Base-by-base conservation (phyloP, 1,140 invertebrate species). In the Cheumatopsyche charites region DNA sequence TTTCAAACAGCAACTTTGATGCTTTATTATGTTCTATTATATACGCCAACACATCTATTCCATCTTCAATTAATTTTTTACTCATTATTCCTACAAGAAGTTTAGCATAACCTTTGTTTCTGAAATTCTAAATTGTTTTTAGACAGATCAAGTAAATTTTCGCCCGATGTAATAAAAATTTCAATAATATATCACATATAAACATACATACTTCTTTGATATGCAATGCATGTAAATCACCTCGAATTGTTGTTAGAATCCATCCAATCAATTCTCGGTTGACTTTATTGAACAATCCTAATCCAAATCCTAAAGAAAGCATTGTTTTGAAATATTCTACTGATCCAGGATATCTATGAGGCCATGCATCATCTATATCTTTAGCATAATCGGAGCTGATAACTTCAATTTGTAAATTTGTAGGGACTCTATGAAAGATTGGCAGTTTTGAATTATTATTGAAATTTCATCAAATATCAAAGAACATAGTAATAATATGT, bases 261-360 rank as follows among this genome's bases (percentile, higher is more conserved):
- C 52, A 69, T 11, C 29, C 67, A 29, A 58, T 4, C 13, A 69
- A 21, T 19, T 69, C 52, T 36, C 15, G 0, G 6, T 41, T 45
- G 0, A 29, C n/a, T 19, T 58, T 21, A 19, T n/a, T 29, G 11
- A 61, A 2, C 26, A 69, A 11, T 7, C 49, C 52, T 1, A 36
- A 23, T 15, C 13, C 47, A 5, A 42, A 58, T 23, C 52, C 67
- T 5, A 21, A 15, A 15, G 66, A 29, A 1, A 69, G 26, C 52
- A 69, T 61, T 11, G 13, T n/a, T 43, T 61, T 17, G 49, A 69
- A 69, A 45, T 69, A 69, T 11, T 61, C 26, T 1, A 43, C 15
- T 17, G 67, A 69, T 11, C 67, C 67, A 12, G 26, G 26, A 62
- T 69, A 69, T 26, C 67, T 13, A 43, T 69, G 67, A 9, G 67